Percentiles rank a stretch among this genome's conserved stretches.
Conservation (phyloP, 2,113 vertebrate species). For the Desmodus rotundus region DNA sequence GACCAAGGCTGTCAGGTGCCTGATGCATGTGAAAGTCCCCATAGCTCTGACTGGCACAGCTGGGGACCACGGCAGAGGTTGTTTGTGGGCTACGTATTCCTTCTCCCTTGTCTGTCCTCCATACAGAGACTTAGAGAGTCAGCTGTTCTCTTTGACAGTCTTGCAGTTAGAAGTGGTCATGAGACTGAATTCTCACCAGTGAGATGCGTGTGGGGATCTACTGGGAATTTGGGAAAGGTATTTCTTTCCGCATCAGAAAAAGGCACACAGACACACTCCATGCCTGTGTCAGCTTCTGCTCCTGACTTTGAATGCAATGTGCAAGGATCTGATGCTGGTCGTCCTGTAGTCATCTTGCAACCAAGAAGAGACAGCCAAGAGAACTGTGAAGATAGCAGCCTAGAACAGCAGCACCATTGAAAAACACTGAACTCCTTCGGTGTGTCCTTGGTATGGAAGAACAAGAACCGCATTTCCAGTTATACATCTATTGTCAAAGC, state of each 20-base stretch:
- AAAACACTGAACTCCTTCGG: rapidly evolving
- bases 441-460: background rate
- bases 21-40: background rate
- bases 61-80: rapidly evolving
- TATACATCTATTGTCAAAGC: background rate
- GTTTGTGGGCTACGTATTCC: rapidly evolving
- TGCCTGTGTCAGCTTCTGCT: background rate
- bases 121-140: background rate
- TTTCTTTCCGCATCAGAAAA: background rate
- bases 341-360: background rate
- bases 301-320: background rate
- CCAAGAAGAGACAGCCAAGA: background rate
- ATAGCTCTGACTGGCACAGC: rapidly evolving
- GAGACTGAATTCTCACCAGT: background rate
- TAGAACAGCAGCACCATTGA: background rate
- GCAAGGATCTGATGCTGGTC: rapidly evolving
- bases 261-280: background rate
- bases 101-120: background rate
- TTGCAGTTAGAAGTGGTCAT: background rate
- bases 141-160: background rate
- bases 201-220: background rate
- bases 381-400: background rate
- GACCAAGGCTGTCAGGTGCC: background rate
- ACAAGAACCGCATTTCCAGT: background rate
- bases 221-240: background rate